Percentiles rank a stretch among this genome's conserved stretches.
phyloP scores from a whole-genome alignment of 2,113 vertebrate genomes.

The Prinia subflava region DNA sequence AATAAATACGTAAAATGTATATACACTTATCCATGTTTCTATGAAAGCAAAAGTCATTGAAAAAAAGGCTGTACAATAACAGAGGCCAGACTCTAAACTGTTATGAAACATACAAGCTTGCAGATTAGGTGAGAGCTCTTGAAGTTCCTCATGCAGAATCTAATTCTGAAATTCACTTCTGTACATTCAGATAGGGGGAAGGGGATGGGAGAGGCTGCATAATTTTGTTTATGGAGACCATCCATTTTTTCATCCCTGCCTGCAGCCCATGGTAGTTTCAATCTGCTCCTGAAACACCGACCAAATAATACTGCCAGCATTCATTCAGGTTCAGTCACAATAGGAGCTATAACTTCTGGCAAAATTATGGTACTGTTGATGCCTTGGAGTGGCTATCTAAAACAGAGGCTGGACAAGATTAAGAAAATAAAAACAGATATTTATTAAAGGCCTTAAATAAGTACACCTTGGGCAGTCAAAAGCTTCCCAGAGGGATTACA shows the following conservation, averaged over 20 bases:
- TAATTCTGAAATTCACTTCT: constrained; percentile 24
- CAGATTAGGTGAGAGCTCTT: constrained; percentile 10
- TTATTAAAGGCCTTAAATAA: not conserved
- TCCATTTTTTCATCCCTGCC: not conserved
- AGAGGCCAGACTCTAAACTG: not conserved
- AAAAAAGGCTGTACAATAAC: not conserved
- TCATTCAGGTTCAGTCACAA: constrained; percentile 50
- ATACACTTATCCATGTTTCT: constrained; percentile 18
- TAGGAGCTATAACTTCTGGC: constrained; percentile 43
- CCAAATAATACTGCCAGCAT: constrained; percentile 44
- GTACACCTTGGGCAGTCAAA: not conserved
- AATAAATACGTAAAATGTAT: not conserved
- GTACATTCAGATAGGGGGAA: not conserved
- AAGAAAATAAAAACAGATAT: not conserved
- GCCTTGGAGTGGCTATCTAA: not conserved
- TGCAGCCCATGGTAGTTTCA: constrained; percentile 25
- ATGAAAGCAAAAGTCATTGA: constrained; percentile 44
- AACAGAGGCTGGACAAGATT: not conserved
- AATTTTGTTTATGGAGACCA: not conserved
- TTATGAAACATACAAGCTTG: not conserved
- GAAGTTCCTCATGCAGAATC: constrained; percentile 22
- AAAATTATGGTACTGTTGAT: not conserved
- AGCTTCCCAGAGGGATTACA: not conserved
- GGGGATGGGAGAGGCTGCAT: not conserved
- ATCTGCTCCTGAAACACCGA: constrained; percentile 52